Conservation (phyloP, 2,113 vertebrate species). For the Dissostichus mawsoni region DNA sequence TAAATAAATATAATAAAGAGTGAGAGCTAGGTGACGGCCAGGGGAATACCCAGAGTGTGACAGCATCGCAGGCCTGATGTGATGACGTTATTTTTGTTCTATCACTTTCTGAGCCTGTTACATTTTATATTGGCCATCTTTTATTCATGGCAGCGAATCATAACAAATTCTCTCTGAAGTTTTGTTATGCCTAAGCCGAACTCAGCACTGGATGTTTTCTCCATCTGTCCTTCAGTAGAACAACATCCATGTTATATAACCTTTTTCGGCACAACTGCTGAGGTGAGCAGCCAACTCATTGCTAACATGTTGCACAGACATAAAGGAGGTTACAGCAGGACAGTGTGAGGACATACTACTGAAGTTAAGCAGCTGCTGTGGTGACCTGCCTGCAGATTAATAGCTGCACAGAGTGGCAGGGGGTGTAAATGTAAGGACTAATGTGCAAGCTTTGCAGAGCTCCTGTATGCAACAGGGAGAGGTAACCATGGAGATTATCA, state of each 20-base stretch:
- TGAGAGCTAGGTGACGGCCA: slow-evolving; percentile 57
- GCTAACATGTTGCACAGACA: slow-evolving; percentile 49
- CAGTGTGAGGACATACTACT: slow-evolving; percentile 19
- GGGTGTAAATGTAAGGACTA: slow-evolving; percentile 29
- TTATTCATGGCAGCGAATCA: slow-evolving; percentile 72
- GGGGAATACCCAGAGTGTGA: slow-evolving; percentile 80
- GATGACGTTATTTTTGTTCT: slow-evolving; percentile 73
- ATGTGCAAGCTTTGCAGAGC: slow-evolving; percentile 39
- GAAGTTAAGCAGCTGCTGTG: slow-evolving; percentile 24
- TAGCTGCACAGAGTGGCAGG: slow-evolving; percentile 11
- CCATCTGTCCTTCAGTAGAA: slow-evolving; percentile 7
- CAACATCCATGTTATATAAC: slow-evolving; percentile 72
- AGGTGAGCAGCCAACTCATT: slow-evolving; percentile 40
- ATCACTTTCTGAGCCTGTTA: slow-evolving; percentile 57
- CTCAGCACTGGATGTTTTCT: slow-evolving; percentile 41
- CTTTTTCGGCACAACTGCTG: slow-evolving; percentile 43
- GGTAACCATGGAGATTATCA: slow-evolving; percentile 79
- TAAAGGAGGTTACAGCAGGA: slow-evolving; percentile 49
- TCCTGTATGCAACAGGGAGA: slow-evolving; percentile 58
- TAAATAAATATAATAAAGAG: slow-evolving; percentile 55
- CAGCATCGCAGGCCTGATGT: slow-evolving; percentile 51
- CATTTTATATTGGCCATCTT: slow-evolving; percentile 72
- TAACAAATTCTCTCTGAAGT: slow-evolving; percentile 72
- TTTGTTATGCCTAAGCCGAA: slow-evolving; percentile 34
- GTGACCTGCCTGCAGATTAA: slow-evolving; percentile 38